Evolutionary conservation across 1,140 invertebrate genomes (phyloP).

Genomic region (Brachionus asplanchnoidis): DNA sequence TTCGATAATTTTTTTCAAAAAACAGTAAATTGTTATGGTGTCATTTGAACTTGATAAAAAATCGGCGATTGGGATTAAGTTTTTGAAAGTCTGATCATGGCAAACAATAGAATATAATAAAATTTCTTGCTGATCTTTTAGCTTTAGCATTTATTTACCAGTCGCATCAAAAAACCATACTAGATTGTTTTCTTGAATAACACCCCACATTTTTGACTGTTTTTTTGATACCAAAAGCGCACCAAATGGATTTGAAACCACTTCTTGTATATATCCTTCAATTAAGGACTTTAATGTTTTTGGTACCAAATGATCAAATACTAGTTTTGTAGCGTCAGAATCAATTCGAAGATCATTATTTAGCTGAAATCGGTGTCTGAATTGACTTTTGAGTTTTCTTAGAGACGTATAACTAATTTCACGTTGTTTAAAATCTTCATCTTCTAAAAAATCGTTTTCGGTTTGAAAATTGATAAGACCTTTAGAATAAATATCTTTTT

Average conservation of each 20-base stretch:
- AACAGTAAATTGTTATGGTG: neutral
- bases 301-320: neutral
- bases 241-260: neutral
- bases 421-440: too few relatives aligned
- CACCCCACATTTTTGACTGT: neutral
- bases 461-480: too few relatives aligned
- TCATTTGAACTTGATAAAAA: conserved; percentile 7
- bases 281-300: neutral
- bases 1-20: neutral
- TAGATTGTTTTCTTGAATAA: too few relatives aligned
- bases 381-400: too few relatives aligned
- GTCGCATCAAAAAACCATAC: neutral
- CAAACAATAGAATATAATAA: neutral
- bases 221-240: neutral
- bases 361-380: too few relatives aligned
- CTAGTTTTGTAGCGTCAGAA: too few relatives aligned
- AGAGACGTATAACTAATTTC: too few relatives aligned
- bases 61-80: neutral
- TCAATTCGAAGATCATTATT: too few relatives aligned
- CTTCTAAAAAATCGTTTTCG: too few relatives aligned
- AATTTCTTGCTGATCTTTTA: neutral
- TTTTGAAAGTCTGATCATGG: neutral
- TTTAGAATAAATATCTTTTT: neutral
- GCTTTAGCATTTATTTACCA: neutral
- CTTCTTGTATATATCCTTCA: conserved; percentile 6